A percentile compares a stretch with the other conserved stretches of the same genome.
Conservation (phyloP, 2,113 vertebrate species). For the Ceyx margarethae region DNA sequence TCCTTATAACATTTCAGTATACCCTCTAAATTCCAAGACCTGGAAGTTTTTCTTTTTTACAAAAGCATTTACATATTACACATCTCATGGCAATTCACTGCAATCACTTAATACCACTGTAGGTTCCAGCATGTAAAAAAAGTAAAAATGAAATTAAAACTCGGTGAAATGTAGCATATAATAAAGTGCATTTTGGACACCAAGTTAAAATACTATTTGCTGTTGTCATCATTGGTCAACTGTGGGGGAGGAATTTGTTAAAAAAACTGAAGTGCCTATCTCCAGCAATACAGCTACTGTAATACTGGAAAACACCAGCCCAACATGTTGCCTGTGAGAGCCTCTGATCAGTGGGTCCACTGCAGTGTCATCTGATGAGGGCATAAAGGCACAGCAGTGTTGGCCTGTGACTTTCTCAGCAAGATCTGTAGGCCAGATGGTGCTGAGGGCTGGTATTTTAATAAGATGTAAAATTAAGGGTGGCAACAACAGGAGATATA, state of each 20-base stretch:
- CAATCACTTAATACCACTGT: not conserved
- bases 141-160: too few relatives aligned
- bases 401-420: not conserved
- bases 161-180: not conserved
- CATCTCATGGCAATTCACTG: not conserved
- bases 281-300: not conserved
- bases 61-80: not conserved
- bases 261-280: not conserved
- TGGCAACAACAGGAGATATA: not conserved
- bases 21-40: not conserved
- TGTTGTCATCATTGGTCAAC: not conserved
- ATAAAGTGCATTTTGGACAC: not conserved
- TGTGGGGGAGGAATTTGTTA: not conserved
- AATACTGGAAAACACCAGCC: not conserved
- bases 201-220: not conserved
- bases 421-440: not conserved
- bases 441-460: not conserved
- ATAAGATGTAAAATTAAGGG: not conserved
- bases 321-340: accelerated
- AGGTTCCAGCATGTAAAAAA: not conserved
- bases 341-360: accelerated
- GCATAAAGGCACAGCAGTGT: not conserved
- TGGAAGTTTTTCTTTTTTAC: not conserved
- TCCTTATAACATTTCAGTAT: not conserved
- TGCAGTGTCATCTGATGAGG: not conserved